Conservation (phyloP, 2,113 vertebrate genomes). For the Cyprinodon brontotheroides region DNA sequence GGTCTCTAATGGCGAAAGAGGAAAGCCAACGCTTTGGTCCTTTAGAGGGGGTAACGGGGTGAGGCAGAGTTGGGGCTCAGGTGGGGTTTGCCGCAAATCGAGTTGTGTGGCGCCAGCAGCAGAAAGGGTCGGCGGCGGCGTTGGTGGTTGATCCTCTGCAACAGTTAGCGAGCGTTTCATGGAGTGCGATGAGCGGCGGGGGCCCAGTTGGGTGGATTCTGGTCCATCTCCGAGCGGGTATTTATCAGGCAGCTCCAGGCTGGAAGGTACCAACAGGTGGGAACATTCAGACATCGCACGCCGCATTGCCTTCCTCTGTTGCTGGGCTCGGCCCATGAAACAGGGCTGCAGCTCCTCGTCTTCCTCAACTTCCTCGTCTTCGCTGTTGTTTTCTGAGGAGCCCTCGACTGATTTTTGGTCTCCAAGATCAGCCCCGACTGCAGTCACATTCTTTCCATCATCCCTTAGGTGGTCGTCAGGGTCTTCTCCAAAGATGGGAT, state of each 20-base stretch:
- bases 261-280: slow-evolving; percentile 89
- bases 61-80: slow-evolving; percentile 56
- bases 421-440: slow-evolving; percentile 17
- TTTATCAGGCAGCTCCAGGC: slow-evolving; percentile 87
- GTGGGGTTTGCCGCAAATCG: slow-evolving; percentile 62
- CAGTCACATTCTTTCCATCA: background rate
- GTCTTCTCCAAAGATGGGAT: slow-evolving; percentile 69
- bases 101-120: slow-evolving; percentile 62
- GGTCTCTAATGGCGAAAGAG: slow-evolving; percentile 76
- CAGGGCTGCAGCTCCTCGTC: slow-evolving; percentile 69
- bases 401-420: slow-evolving; percentile 35
- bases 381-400: slow-evolving; percentile 68
- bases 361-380: slow-evolving; percentile 61
- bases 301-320: slow-evolving; percentile 89
- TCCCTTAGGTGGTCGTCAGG: slow-evolving; percentile 62
- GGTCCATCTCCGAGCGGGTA: slow-evolving; percentile 82
- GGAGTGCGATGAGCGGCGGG: slow-evolving; percentile 70
- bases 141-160: slow-evolving; percentile 83
- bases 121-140: slow-evolving; percentile 60
- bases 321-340: slow-evolving; percentile 79
- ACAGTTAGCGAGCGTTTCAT: slow-evolving; percentile 89
- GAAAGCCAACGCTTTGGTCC: slow-evolving; percentile 36
- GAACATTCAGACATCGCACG: slow-evolving; percentile 95
- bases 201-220: slow-evolving; percentile 65
- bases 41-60: slow-evolving; percentile 59